These are phyloP conservation scores for Rattus rattus DNA, from an alignment of 2,113 vertebrate species.

Conservation along the genomic window DNA sequence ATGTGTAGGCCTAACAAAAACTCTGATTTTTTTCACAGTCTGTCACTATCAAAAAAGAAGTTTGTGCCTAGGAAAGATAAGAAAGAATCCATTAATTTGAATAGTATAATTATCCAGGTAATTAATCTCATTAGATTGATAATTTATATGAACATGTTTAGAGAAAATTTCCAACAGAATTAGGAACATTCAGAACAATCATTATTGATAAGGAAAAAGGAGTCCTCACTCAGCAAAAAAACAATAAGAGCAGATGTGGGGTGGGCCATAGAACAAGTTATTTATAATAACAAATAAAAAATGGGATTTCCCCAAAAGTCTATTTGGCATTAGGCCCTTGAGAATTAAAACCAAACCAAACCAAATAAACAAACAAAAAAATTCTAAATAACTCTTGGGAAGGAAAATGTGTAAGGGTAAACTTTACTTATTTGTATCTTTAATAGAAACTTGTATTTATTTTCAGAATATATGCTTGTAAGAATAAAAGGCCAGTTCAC, in stretches of 20 bases:
- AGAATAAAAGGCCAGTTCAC: background rate
- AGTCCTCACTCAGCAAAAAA: background rate
- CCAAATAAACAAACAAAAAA: background rate
- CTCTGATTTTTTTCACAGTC: background rate
- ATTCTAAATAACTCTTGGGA: background rate
- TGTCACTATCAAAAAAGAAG: background rate
- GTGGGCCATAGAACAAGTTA: background rate
- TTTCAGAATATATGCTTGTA: constrained; percentile 33
- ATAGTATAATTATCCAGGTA: background rate
- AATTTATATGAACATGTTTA: constrained; percentile 35
- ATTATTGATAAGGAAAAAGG: background rate
- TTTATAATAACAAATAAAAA: background rate
- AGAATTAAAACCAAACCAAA: background rate
- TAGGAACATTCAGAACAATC: background rate
- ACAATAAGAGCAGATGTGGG: background rate
- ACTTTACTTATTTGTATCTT: background rate
- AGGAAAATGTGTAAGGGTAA: background rate
- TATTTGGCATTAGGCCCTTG: constrained; percentile 2
- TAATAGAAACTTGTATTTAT: background rate
- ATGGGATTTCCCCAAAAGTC: background rate
- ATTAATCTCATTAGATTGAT: background rate
- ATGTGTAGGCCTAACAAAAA: background rate
- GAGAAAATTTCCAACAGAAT: constrained; percentile 25
- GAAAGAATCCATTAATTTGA: background rate
- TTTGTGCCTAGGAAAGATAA: background rate